A percentile compares a stretch with the other conserved stretches of the same genome.
Evolutionary conservation across 2,113 vertebrate genomes (phyloP).

Genomic region (Raja brachyura): DNA sequence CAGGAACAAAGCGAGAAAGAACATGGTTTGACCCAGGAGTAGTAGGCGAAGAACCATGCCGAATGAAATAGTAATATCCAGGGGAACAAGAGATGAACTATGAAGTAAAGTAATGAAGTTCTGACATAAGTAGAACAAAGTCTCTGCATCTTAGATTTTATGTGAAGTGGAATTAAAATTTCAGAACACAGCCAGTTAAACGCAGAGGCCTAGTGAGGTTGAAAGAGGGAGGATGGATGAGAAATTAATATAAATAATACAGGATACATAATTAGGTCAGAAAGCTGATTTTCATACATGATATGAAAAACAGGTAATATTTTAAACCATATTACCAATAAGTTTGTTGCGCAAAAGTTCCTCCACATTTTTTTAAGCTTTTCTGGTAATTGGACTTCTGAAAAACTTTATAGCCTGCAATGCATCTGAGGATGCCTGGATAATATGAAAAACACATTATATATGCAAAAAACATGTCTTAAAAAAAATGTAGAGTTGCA

Average conservation of each 20-base stretch:
- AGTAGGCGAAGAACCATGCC: neutral
- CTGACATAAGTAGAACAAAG: neutral
- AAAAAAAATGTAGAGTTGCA: neutral
- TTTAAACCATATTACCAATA: no score
- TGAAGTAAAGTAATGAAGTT: neutral
- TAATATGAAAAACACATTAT: neutral
- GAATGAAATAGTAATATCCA: neutral
- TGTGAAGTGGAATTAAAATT: neutral
- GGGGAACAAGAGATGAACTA: neutral
- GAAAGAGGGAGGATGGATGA: neutral
- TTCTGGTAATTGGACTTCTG: neutral
- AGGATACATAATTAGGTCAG: no score
- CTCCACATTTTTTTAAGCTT: neutral
- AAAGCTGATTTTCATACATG: no score
- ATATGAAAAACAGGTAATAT: no score
- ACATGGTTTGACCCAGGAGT: neutral
- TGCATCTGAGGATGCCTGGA: neutral
- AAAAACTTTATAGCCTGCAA: neutral
- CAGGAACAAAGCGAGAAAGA: neutral
- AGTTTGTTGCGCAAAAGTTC: neutral
- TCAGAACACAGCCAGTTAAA: neutral
- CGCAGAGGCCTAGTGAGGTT: neutral
- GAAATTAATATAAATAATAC: no score
- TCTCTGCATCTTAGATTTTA: neutral
- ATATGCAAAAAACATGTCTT: neutral